Percentiles rank a stretch among this genome's conserved stretches.
phyloP scores from a whole-genome alignment of 2,113 vertebrate species.

The Picathartes gymnocephalus region DNA sequence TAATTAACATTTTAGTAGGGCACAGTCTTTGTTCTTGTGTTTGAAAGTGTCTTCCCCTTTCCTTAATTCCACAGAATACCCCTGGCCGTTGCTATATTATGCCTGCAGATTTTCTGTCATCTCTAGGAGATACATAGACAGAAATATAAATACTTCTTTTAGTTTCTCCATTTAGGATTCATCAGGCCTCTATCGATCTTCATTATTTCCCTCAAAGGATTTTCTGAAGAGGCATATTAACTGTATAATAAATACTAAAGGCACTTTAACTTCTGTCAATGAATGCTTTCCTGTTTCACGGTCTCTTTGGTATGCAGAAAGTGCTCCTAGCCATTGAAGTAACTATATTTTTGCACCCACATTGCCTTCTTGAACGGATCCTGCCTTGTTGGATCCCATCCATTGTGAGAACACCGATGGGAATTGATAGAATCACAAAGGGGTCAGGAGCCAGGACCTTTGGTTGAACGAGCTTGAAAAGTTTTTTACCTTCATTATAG shows the following conservation, averaged over 20 bases:
- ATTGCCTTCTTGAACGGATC: not conserved
- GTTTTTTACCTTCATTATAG: not conserved
- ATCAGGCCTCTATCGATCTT: slow-evolving; percentile 56
- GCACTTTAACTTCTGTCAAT: slow-evolving; percentile 50
- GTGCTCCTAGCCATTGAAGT: not conserved
- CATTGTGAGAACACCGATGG: not conserved
- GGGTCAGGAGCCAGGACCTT: not conserved
- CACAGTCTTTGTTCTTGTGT: not conserved
- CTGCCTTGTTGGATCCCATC: not conserved
- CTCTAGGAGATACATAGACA: slow-evolving; percentile 27
- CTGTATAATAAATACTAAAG: slow-evolving; percentile 67
- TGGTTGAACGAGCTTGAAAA: not conserved
- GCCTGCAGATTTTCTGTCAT: slow-evolving; percentile 5
- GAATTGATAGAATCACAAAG: not conserved
- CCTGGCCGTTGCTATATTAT: not conserved
- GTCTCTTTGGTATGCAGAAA: not conserved
- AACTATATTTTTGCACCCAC: not conserved
- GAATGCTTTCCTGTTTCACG: slow-evolving; percentile 6
- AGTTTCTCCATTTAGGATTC: slow-evolving; percentile 61
- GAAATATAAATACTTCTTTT: slow-evolving; percentile 68
- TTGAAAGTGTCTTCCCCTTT: not conserved
- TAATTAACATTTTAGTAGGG: not conserved
- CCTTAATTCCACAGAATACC: not conserved
- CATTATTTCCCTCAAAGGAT: slow-evolving; percentile 55
- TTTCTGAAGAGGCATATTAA: slow-evolving; percentile 58